Conservation (phyloP, 92 coral and sea anemone genomes). For the Blastomussa wellsi region DNA sequence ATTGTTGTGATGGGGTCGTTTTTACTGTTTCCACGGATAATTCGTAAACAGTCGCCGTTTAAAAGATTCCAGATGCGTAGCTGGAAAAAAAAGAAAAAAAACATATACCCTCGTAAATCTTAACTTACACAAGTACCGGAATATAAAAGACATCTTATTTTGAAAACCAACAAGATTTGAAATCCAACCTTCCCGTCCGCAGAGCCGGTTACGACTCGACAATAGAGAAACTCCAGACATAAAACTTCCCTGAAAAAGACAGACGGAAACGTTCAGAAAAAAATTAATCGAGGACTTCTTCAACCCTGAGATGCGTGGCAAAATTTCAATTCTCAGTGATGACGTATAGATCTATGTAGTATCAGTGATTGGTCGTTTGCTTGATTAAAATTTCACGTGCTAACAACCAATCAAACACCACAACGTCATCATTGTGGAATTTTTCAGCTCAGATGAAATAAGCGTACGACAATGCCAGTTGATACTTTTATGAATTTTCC, state of each 20-base stretch:
- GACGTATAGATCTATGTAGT: too few relatives aligned
- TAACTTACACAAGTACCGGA: background rate
- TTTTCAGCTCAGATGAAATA: background rate
- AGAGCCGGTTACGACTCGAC: slow-evolving; percentile 96
- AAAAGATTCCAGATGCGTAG: slow-evolving; percentile 95
- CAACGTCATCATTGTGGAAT: too few relatives aligned
- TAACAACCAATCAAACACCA: too few relatives aligned
- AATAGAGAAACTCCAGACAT: slow-evolving; percentile 84
- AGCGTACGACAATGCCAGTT: background rate
- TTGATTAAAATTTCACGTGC: too few relatives aligned
- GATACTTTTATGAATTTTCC: too few relatives aligned
- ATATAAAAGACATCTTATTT: background rate
- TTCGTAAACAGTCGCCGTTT: slow-evolving; percentile 92
- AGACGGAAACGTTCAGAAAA: background rate
- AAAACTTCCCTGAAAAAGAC: slow-evolving; percentile 75
- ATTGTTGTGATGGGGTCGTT: slow-evolving; percentile 85
- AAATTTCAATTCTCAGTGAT: too few relatives aligned
- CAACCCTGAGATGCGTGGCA: too few relatives aligned
- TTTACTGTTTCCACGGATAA: slow-evolving; percentile 97
- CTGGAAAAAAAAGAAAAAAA: slow-evolving; percentile 33
- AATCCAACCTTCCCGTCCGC: slow-evolving; percentile 95
- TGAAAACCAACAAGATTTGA: background rate
- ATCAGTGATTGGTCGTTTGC: too few relatives aligned
- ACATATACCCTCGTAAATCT: background rate
- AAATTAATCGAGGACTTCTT: background rate